These are phyloP conservation scores for Hedya salicella DNA, from an alignment of 2,888 invertebrate species.

Conservation along the genomic window DNA sequence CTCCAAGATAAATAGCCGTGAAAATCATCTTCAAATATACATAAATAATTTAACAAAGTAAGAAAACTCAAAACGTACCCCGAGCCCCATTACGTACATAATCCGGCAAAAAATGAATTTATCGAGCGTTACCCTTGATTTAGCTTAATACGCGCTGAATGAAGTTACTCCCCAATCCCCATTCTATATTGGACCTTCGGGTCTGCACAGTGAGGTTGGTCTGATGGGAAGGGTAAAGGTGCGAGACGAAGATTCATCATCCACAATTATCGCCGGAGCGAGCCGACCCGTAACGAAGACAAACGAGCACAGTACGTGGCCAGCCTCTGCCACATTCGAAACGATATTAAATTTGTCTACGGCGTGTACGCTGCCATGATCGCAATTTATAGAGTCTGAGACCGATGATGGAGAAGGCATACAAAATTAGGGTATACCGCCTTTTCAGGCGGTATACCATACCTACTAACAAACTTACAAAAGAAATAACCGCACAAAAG, in stretches of 20 bases:
- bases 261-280: constrained; percentile 54
- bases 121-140: constrained; percentile 32
- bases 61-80: neutral
- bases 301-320: constrained; percentile 55
- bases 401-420: too few species aligned
- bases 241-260: constrained; percentile 52
- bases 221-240: neutral
- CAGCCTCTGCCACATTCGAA: constrained; percentile 44
- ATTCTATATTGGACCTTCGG: constrained; percentile 5
- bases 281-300: constrained; percentile 58
- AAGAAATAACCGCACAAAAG: too few species aligned
- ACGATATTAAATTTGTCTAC: constrained; percentile 44
- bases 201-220: neutral
- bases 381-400: constrained; percentile 16
- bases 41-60: constrained; percentile 4
- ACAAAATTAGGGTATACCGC: too few species aligned
- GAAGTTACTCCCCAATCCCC: neutral
- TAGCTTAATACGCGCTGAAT: constrained; percentile 26
- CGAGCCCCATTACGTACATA: constrained; percentile 21
- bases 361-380: constrained; percentile 15
- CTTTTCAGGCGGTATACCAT: too few species aligned
- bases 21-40: neutral
- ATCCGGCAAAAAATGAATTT: constrained; percentile 38
- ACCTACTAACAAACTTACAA: too few species aligned
- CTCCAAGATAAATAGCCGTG: too few species aligned